Evolutionary conservation across 2,888 invertebrate genomes (phyloP), one percentile per base, ranked within the genome.

Genomic region (Asteroscopus sphinx): DNA sequence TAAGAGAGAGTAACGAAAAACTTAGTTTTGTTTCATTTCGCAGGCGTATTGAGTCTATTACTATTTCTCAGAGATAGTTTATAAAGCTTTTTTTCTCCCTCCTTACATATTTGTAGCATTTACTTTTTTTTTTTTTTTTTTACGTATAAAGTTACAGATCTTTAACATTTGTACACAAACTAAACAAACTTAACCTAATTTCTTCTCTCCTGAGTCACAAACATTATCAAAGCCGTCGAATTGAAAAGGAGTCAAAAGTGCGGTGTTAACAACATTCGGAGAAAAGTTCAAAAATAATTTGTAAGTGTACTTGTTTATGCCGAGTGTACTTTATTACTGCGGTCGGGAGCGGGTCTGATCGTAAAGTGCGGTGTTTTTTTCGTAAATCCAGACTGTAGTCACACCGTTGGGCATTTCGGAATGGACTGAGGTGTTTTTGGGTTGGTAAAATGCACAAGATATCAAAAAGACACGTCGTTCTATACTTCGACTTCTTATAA

Each of bases 281-380:
- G 55, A 46, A 52, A 56, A 68, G 65, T 71, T 54, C 51, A 48
- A 55, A 71, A 73, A 65, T 73, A 72, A 69, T 69, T 67, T 69
- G 51, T 64, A 63, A 75, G 75, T 54, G 66, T 53, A 62, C 75
- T 74, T 65, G 67, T 72, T 68, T 69, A 62, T 53, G 55, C 44
- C 48, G 57, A 70, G 66, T 68, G 61, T 66, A 63, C 68, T 81
- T 82, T 79, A 82, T 77, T 82, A 76, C 70, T 73, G 68, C 57
- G 77, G 67, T 63, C 21, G 42, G 48, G 41, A 46, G 41, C 57
- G 44, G 47, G 47, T 48, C 56, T 53, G 76, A 71, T 82, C 85
- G 79, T 85, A 81, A 84, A 84, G 56, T 69, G 68, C 46, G 63
- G 55, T n/a, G n/a, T 69, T 71, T 74, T 81, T 81, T 79, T 70